Base-by-base conservation (phyloP, 2,888 invertebrate genomes). In the Leucozona laternaria region DNA sequence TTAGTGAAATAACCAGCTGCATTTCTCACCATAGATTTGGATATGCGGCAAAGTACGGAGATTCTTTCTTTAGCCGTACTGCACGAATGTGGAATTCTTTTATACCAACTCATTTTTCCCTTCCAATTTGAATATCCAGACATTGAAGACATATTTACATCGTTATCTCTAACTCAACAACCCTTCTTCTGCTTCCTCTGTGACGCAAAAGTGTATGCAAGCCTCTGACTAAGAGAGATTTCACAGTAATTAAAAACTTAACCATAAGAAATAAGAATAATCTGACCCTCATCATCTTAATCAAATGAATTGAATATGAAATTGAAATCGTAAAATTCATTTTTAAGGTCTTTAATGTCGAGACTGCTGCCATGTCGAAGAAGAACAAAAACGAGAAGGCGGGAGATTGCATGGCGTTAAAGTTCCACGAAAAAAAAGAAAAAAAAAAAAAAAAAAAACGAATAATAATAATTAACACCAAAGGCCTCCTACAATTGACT, bases 401-500 rank as follows among this genome's bases (percentile, higher is more conserved):
- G 15, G 20, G 34, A n/a, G 20, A 15, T 58, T 55, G 53, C 40
- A 10, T 73, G 45, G 60, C 62, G 37, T 64, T 60, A 48, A 48
- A 62, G 40, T 75, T 68, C 48, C 66, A 70, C 77, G 72, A 71
- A 34, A 2, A 28, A 28, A 28, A 28, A 28, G 5, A 28, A 28
- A 28, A 76, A n/a, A n/a, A n/a, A n/a, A n/a, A n/a, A n/a, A n/a
- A n/a, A n/a, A n/a, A n/a, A n/a, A 58, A 73, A 73, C 37, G 77
- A 81, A 85, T 78, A 85, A 85, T 86, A 81, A 85, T 81, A 85
- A 85, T 86, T 82, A 86, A 86, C 78, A 82, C 82, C 68, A 82
- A 85, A 71, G 82, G 75, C 78, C 78, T 66, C 75, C 71, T 68
- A 79, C 78, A 86, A 86, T 86, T 86, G 86, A 82, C 82, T 78